Conservation (phyloP, 2,888 invertebrate species). For the Tribolium freemani region DNA sequence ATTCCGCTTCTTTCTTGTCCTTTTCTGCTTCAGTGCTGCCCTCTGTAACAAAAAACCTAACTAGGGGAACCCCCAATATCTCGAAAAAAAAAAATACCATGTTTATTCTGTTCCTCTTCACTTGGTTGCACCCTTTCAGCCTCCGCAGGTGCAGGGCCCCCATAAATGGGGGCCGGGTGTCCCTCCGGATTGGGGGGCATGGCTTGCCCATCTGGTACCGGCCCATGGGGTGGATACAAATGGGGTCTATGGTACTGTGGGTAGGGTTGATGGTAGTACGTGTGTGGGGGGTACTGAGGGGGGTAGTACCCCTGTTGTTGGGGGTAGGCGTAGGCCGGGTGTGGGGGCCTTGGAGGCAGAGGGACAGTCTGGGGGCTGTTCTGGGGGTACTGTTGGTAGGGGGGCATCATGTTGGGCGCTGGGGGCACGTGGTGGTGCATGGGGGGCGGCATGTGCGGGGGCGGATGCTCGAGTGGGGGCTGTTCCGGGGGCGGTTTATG, state of each 20-base stretch:
- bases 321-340: constrained; percentile 67
- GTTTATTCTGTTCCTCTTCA: constrained; percentile 36
- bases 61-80: not conserved
- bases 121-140: constrained; percentile 47
- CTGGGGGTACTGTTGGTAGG: constrained; percentile 63
- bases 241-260: constrained; percentile 72
- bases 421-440: constrained; percentile 49
- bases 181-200: constrained; percentile 61
- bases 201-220: constrained; percentile 60
- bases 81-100: constrained; percentile 22
- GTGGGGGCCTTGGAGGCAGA: constrained; percentile 71
- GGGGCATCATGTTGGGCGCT: constrained; percentile 63
- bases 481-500: constrained; percentile 50
- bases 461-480: constrained; percentile 38
- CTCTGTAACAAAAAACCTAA: not conserved
- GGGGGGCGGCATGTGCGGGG: constrained; percentile 21
- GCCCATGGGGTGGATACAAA: constrained; percentile 65
- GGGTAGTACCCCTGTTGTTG: constrained; percentile 56
- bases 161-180: constrained; percentile 41
- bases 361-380: constrained; percentile 70
- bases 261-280: constrained; percentile 71
- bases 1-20: constrained; percentile 47
- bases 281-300: constrained; percentile 67
- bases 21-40: not conserved
- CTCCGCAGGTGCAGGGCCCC: constrained; percentile 51